Evolutionary conservation across 2,797 vertebrate genomes (phyloP).

Genomic region (Chromis chromis): DNA sequence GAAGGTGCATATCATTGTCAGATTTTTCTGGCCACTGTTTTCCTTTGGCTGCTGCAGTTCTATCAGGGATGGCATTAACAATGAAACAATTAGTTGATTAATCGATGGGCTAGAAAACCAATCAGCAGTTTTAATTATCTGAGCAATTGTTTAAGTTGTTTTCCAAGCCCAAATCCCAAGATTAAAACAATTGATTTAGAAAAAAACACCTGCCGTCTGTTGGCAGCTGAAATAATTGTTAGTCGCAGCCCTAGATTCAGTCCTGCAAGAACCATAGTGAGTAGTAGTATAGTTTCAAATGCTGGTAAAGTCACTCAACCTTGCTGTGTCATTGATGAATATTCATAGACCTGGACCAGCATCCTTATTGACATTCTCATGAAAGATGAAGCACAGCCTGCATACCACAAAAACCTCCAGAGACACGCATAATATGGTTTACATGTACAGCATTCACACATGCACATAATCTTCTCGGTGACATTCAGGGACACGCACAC

Average conservation of each 20-base stretch:
- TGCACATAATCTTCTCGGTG: constrained; percentile 40
- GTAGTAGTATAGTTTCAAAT: background rate
- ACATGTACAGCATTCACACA: constrained; percentile 36
- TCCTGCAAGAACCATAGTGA: background rate
- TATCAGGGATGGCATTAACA: background rate
- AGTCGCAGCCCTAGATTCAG: background rate
- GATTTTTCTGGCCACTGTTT: constrained; percentile 5
- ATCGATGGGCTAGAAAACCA: background rate
- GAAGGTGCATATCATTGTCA: background rate
- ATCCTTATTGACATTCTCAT: constrained; percentile 52
- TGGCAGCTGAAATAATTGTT: background rate
- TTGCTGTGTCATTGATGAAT: constrained; percentile 72
- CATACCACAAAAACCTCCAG: constrained; percentile 25
- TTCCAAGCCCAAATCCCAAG: background rate
- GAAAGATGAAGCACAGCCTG: constrained; percentile 53
- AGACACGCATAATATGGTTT: constrained; percentile 36
- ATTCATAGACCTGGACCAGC: constrained; percentile 54
- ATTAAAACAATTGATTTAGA: no score
- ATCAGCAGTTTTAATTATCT: background rate
- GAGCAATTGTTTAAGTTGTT: background rate
- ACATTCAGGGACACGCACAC: constrained; percentile 41
- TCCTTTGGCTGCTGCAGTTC: background rate
- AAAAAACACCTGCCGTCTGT: no score
- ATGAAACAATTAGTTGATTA: background rate
- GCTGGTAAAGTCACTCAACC: constrained; percentile 36